Base-by-base conservation (phyloP, 2,888 invertebrate species). In the Protula sp. region DNA sequence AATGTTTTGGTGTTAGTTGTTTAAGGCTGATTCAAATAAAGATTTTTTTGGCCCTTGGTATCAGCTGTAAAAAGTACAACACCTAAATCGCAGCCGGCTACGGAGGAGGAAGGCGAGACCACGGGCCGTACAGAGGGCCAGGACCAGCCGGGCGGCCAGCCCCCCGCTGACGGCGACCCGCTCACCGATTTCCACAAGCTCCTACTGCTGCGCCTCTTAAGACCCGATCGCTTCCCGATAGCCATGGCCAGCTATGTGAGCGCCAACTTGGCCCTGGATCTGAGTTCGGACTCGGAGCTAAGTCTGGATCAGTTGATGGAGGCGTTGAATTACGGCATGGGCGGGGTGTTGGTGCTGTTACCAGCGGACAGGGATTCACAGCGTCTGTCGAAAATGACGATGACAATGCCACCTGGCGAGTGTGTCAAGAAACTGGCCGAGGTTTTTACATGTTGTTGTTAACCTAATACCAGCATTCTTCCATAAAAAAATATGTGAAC, bases 121-220 rank as follows among this genome's bases (percentile, higher is more conserved):
- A n/a, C n/a, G n/a, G n/a, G n/a, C n/a, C n/a, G n/a, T n/a, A n/a
- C n/a, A n/a, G n/a, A n/a, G n/a, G n/a, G n/a, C n/a, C n/a, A n/a
- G 19, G 38, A 38, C 19, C 38, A 9, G 9, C 38, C 38, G 19
- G 19, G 9, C 38, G 19, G 38, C 19, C 38, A 38, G 38, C 19
- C 38, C 9, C 38, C 38, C 19, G n/a, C n/a, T n/a, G 38, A 38
- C 38, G 9, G 9, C 19, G 38, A 19, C 19, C 38, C 38, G 19
- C 68, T 75, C 50, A 67, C 71, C n/a, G 76, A 77, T 59, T 76
- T 79, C 69, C 79, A 78, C 65, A 73, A 75, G 48, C 67, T 79
- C 2, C 63, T 80, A n/a, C 59, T 80, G n/a, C 63, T 80, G 22
- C 70, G 80, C 22, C 75, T 79, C 71, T 65, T 80, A 31, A 67